These are phyloP conservation scores for Drosophila atripex DNA, from an alignment of 2,888 invertebrate genomes.

Conservation along the genomic window DNA sequence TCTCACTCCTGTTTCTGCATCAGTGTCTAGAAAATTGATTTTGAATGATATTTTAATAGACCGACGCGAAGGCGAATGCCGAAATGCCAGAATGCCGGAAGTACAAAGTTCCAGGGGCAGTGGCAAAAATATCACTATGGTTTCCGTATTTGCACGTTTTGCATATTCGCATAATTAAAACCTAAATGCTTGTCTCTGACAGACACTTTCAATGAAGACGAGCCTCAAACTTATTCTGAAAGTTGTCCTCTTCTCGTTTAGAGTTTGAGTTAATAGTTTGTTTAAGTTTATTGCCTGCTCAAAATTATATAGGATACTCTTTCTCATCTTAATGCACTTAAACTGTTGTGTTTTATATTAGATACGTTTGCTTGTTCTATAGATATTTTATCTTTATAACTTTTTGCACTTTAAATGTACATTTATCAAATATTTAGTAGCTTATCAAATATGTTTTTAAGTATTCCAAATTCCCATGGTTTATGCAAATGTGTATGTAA, in stretches of 20 bases:
- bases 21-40: conserved; percentile 60
- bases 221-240: conserved; percentile 28
- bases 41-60: conserved; percentile 53
- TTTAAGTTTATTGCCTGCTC: conserved; percentile 23
- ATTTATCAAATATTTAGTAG: conserved; percentile 12
- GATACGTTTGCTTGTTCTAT: neutral
- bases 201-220: conserved; percentile 40
- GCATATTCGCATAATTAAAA: conserved; percentile 64
- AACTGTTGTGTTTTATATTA: conserved; percentile 2
- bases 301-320: conserved; percentile 16
- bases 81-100: conserved; percentile 22
- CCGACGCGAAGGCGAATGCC: conserved; percentile 36
- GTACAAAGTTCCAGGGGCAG: conserved; percentile 32
- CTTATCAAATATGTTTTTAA: conserved; percentile 7
- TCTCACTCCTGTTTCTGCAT: conserved; percentile 20
- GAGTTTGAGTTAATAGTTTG: conserved; percentile 4
- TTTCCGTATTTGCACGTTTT: conserved; percentile 67
- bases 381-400: neutral
- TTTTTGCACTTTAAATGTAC: neutral
- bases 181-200: conserved; percentile 38
- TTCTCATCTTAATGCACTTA: conserved; percentile 7
- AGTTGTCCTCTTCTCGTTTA: conserved; percentile 3
- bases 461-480: conserved; percentile 63
- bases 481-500: conserved; percentile 69
- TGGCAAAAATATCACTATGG: conserved; percentile 57